Percentiles rank a stretch among this genome's conserved stretches.
Conservation (phyloP, 2,888 invertebrate genomes). For the Cephonodes hylas region DNA sequence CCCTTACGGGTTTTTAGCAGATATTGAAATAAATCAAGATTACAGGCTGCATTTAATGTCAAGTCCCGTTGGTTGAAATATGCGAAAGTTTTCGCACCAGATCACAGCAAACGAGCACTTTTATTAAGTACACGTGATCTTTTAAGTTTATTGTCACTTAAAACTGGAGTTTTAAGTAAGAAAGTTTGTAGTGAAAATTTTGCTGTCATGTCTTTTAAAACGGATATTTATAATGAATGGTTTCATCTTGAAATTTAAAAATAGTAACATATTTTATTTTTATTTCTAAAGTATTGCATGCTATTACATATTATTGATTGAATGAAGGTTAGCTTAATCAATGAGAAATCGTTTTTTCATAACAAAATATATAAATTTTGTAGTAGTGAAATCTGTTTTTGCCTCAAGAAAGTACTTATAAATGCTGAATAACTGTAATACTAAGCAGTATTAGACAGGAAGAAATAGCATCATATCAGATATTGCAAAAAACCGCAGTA, state of each 20-base stretch:
- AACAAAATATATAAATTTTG: too few species aligned
- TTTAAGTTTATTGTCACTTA: not conserved
- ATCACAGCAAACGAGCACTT: not conserved
- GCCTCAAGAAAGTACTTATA: too few species aligned
- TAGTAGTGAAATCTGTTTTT: too few species aligned
- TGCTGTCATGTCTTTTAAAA: not conserved
- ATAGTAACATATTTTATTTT: too few species aligned
- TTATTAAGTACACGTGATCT: constrained; percentile 1
- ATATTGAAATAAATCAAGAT: not conserved
- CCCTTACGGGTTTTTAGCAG: not conserved
- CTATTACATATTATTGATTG: too few species aligned
- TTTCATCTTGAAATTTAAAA: not conserved
- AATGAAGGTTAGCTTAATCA: too few species aligned
- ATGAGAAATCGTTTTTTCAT: too few species aligned
- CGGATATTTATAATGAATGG: not conserved
- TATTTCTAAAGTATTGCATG: too few species aligned
- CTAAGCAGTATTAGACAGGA: too few species aligned
- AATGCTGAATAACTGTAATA: too few species aligned
- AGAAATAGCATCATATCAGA: too few species aligned
- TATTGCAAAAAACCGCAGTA: too few species aligned
- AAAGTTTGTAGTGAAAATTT: not conserved
- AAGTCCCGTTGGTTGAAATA: constrained; percentile 5
- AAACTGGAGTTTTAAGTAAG: not conserved
- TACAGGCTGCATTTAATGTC: not conserved
- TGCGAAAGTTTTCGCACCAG: constrained; percentile 23